Evolutionary conservation across 1,140 invertebrate species (phyloP).

Genomic region (Zaprionus ornatus): DNA sequence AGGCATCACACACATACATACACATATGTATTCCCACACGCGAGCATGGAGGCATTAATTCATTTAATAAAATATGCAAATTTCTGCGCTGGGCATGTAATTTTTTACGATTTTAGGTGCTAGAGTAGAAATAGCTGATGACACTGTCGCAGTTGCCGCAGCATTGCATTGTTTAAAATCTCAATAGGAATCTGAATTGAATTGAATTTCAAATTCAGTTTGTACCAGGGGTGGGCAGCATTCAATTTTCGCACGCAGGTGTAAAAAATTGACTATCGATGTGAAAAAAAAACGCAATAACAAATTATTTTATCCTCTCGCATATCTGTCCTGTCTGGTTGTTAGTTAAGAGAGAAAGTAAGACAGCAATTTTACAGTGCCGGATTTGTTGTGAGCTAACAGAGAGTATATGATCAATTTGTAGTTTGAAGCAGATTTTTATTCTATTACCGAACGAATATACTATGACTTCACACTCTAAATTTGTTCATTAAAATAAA

Average conservation of each 20-base stretch:
- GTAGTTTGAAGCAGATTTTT: too few relatives aligned
- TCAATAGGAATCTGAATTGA: constrained; percentile 1
- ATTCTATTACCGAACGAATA: neutral
- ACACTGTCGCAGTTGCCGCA: neutral
- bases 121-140: constrained; percentile 17
- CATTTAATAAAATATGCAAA: constrained; percentile 68
- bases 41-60: constrained; percentile 46
- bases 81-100: constrained; percentile 36
- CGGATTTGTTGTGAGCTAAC: neutral
- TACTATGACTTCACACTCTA: neutral
- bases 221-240: neutral
- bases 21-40: neutral
- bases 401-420: neutral
- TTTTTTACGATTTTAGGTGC: constrained; percentile 28
- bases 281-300: neutral
- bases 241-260: neutral
- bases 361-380: too few relatives aligned
- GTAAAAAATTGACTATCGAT: too few relatives aligned
- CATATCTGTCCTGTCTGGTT: neutral
- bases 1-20: constrained; percentile 18
- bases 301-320: neutral
- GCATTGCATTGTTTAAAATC: constrained; percentile 33
- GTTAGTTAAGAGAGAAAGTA: neutral
- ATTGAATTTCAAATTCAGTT: neutral
- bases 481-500: neutral